Conservation (phyloP, 2,888 invertebrate species). For the Caradrina kadenii region DNA sequence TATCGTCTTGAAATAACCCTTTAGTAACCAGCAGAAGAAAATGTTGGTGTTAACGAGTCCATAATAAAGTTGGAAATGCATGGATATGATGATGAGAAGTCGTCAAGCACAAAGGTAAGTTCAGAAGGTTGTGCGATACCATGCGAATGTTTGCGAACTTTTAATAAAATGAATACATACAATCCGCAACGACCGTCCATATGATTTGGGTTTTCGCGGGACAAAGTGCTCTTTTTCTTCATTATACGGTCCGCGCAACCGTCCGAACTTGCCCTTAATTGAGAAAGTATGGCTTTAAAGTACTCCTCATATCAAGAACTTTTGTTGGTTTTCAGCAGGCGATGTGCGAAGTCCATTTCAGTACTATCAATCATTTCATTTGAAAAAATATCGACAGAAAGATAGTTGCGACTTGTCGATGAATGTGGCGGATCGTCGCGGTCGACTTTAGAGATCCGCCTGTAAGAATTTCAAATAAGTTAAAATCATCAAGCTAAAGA, state of each 20-base stretch:
- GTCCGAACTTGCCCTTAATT: conserved; percentile 48
- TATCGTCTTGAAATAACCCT: not conserved
- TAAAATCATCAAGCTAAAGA: not conserved
- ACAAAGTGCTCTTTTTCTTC: conserved; percentile 37
- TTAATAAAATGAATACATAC: conserved; percentile 51
- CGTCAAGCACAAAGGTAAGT: conserved; percentile 38
- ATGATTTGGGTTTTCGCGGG: conserved; percentile 42
- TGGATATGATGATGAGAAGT: conserved; percentile 8
- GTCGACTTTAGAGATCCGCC: too few species aligned
- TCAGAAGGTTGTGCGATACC: conserved; percentile 44
- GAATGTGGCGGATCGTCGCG: too few species aligned
- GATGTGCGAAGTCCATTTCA: not conserved
- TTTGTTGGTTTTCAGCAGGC: not conserved
- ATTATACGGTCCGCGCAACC: conserved; percentile 21
- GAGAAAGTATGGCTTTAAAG: conserved; percentile 5
- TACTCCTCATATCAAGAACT: not conserved
- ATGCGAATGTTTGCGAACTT: conserved; percentile 39
- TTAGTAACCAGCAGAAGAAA: not conserved
- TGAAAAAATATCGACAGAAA: not conserved
- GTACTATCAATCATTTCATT: conserved; percentile 1
- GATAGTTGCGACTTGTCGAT: not conserved
- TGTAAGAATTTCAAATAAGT: not conserved
- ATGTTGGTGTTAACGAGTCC: not conserved
- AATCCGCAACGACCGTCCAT: conserved; percentile 39
- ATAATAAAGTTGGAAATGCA: not conserved